Base-by-base conservation (phyloP, 1,140 invertebrate genomes). In the Apis laboriosa region DNA sequence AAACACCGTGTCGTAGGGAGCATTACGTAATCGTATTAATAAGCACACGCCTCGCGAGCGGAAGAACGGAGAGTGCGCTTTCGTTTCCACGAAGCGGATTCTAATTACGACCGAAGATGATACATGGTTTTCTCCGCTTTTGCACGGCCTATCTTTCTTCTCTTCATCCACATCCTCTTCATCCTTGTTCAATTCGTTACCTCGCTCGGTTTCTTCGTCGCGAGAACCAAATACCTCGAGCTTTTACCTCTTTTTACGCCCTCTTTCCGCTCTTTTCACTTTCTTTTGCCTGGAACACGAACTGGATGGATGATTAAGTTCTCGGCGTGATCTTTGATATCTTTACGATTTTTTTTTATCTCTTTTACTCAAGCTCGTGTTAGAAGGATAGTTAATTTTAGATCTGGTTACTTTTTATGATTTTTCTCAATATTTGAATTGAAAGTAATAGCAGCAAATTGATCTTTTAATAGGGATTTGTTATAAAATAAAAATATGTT, bases 91-190 rank as follows among this genome's bases (percentile, higher is more conserved):
- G 87, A 88, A 89, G 84, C 88, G 84, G 84, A 90, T 90, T 90
- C 88, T 90, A 91, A 91, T 91, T 91, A 90, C 89, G 73, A 72
- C 60, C 64, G 70, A 85, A 84, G 86, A 90, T 89, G 88, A 90
- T 86, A 84, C 76, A 64, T 80, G 81, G 72, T 84, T 85, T 76
- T 86, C 82, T 73, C 79, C 67, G 43, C 78, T 73, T 77, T 88
- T 74, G 55, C 71, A 49, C 68, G 67, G 13, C 58, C 28, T 17
- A 58, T 13, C 77, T 84, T 64, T 43, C 74, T 70, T 72, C 68
- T 80, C 66, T 9, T 56, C 34, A 43, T 43, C 34, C 34, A 24
- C 80, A 21, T 76, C 51, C 56, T 43, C 60, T 61, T 66, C 61
- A 24, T 58, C 70, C 64, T 68, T 64, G 56, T 78, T 70, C 85